Evolutionary conservation across 2,888 invertebrate genomes (phyloP).

Genomic region (Nesidiocoris tenuis): DNA sequence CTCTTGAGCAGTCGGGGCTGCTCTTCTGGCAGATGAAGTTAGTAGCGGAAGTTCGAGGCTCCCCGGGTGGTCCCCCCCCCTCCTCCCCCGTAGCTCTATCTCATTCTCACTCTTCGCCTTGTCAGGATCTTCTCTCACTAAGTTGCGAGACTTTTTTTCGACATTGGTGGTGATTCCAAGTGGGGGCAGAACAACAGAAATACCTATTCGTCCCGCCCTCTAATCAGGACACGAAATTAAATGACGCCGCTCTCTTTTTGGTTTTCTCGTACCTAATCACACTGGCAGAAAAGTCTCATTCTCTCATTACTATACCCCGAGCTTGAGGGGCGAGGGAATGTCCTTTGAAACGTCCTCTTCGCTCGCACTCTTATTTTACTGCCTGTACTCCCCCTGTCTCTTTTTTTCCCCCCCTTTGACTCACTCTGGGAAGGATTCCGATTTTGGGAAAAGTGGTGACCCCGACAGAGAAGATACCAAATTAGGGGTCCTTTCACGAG

Average conservation of each 20-base stretch:
- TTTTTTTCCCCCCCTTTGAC: neutral
- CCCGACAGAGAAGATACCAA: neutral
- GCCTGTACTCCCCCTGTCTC: neutral
- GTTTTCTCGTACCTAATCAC: constrained; percentile 32
- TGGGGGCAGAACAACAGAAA: constrained; percentile 25
- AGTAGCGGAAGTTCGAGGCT: constrained; percentile 38
- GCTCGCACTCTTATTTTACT: neutral
- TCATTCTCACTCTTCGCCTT: neutral
- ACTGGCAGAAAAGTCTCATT: constrained; percentile 41
- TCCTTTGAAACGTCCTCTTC: neutral
- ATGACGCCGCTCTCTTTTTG: constrained; percentile 39
- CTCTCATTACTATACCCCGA: constrained; percentile 7
- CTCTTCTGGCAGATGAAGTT: constrained; percentile 31
- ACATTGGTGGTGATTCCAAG: neutral
- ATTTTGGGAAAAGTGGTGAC: neutral
- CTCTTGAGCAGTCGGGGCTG: constrained; percentile 4
- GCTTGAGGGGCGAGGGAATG: neutral
- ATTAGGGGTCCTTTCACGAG: neutral
- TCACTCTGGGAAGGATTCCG: neutral
- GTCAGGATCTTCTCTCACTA: neutral
- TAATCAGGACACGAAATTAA: constrained; percentile 39
- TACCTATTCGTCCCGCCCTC: constrained; percentile 38
- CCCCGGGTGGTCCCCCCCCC: constrained; percentile 28
- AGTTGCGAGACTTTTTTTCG: neutral
- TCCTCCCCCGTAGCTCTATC: neutral